A percentile compares a stretch with the other conserved stretches of the same genome.
Conservation (phyloP, 1,140 invertebrate species). For the Planococcus citri region DNA sequence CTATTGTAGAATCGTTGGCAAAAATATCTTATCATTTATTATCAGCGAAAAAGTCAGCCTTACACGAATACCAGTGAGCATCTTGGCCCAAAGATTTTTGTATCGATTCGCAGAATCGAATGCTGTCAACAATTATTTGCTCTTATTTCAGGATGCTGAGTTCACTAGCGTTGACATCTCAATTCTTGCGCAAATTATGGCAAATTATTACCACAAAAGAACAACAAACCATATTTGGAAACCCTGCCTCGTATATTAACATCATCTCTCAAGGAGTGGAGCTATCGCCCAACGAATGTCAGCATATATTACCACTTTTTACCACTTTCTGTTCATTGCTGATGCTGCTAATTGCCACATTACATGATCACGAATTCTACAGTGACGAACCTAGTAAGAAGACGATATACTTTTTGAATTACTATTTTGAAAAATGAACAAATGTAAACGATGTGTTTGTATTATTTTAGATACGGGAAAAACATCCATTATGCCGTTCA, state of each 20-base stretch:
- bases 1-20: slow-evolving; percentile 47
- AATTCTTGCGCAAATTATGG: slow-evolving; percentile 73
- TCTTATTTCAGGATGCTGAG: slow-evolving; percentile 60
- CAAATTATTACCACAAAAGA: slow-evolving; percentile 40
- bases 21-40: slow-evolving; percentile 65
- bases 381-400: slow-evolving; percentile 21
- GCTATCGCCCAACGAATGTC: slow-evolving; percentile 48
- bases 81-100: slow-evolving; percentile 6
- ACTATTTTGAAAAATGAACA: too few species aligned
- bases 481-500: slow-evolving; percentile 42
- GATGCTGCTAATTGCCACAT: slow-evolving; percentile 62
- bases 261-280: slow-evolving; percentile 55
- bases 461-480: slow-evolving; percentile 20
- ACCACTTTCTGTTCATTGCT: slow-evolving; percentile 78
- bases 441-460: background rate
- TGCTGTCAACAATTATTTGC: too few species aligned
- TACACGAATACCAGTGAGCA: slow-evolving; percentile 57
- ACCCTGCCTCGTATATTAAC: slow-evolving; percentile 49
- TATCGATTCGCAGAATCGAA: too few species aligned
- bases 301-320: slow-evolving; percentile 60
- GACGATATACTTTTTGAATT: background rate
- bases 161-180: slow-evolving; percentile 69
- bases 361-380: slow-evolving; percentile 80
- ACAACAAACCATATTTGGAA: slow-evolving; percentile 48
- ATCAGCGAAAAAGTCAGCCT: slow-evolving; percentile 55